Evolutionary conservation across 2,113 vertebrate species (phyloP).

Genomic region (Okapia johnstoni): DNA sequence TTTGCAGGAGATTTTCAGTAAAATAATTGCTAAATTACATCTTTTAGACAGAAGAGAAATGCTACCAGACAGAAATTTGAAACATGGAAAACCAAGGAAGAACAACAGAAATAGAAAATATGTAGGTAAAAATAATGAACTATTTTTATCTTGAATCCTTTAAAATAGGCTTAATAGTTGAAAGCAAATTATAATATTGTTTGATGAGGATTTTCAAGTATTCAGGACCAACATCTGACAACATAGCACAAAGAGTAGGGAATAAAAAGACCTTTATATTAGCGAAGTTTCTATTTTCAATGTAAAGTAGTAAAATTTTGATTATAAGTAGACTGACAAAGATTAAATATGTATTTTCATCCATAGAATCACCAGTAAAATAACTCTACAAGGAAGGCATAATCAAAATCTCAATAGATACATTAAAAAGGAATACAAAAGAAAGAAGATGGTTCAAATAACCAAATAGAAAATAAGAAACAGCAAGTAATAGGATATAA

Average conservation of each 20-base stretch:
- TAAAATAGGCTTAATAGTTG: background rate
- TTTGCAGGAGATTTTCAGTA: background rate
- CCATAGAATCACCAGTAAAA: background rate
- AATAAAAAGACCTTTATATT: no score
- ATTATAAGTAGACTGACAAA: background rate
- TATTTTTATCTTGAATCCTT: background rate
- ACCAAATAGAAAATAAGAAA: background rate
- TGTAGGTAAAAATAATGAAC: background rate
- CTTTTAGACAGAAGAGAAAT: background rate
- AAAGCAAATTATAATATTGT: background rate
- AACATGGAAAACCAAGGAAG: background rate
- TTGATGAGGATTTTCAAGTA: background rate
- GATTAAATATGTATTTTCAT: background rate
- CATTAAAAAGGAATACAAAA: background rate
- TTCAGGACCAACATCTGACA: background rate
- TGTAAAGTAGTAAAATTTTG: background rate
- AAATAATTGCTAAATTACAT: background rate
- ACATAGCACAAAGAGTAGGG: background rate
- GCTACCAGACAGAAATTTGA: background rate
- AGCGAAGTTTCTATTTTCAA: background rate
- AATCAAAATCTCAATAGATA: background rate
- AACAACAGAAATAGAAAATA: background rate
- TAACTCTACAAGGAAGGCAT: background rate
- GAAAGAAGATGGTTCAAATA: background rate
- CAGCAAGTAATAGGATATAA: background rate